These are phyloP conservation scores for Muscidifurax raptorellus DNA, from an alignment of 1,140 invertebrate genomes.

Conservation along the genomic window DNA sequence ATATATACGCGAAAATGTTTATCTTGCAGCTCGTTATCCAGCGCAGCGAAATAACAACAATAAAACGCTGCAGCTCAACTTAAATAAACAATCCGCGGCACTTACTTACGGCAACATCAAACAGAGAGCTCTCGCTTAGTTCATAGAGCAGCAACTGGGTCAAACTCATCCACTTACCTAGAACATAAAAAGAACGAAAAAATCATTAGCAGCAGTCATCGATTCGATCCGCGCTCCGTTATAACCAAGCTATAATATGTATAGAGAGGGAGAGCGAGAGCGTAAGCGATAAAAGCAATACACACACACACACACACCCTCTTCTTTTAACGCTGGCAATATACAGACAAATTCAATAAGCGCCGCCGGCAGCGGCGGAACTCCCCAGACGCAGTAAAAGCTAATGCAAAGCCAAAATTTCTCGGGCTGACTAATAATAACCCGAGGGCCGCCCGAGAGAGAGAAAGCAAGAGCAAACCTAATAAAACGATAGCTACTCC, in stretches of 20 bases:
- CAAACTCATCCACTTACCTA: slow-evolving; percentile 38
- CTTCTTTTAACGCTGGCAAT: slow-evolving; percentile 22
- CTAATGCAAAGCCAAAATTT: slow-evolving; percentile 47
- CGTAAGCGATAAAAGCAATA: slow-evolving; percentile 4
- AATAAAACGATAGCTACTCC: slow-evolving; percentile 21
- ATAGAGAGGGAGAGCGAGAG: no score
- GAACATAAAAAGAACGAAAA: slow-evolving; percentile 37
- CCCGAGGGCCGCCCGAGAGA: neutral
- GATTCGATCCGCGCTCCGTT: neutral
- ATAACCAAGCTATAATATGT: neutral
- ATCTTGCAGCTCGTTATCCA: neutral
- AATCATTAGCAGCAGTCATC: slow-evolving; percentile 9
- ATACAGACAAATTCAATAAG: slow-evolving; percentile 34
- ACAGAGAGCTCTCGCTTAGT: no score
- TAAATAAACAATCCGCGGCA: neutral
- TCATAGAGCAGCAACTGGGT: neutral
- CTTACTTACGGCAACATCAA: neutral
- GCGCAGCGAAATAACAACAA: neutral
- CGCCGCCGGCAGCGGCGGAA: slow-evolving; percentile 1
- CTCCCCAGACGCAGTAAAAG: slow-evolving; percentile 28
- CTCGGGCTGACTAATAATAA: slow-evolving; percentile 31
- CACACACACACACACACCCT: neutral
- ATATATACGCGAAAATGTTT: neutral
- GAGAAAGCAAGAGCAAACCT: neutral
- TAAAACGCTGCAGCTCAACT: no score